A percentile compares a stretch with the other conserved stretches of the same genome.
Conservation (phyloP, 2,888 invertebrate species). For the Brachyptera putata region DNA sequence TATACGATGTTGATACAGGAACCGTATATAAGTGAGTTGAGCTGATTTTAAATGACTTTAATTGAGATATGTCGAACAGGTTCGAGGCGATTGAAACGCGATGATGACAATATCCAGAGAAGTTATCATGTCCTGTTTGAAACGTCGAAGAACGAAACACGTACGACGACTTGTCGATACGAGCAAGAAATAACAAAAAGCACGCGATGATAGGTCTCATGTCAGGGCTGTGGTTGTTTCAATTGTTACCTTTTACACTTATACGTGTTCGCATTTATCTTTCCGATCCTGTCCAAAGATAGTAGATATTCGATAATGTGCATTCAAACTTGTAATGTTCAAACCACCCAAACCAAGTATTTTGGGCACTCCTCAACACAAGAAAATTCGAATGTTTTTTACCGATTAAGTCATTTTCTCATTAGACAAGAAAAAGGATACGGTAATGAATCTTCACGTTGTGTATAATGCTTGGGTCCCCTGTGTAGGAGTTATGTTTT, state of each 20-base stretch:
- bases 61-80: slow-evolving; percentile 21
- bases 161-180: background rate
- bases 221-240: slow-evolving; percentile 8
- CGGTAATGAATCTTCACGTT: slow-evolving; percentile 16
- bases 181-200: background rate
- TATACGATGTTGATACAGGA: background rate
- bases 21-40: slow-evolving; percentile 1
- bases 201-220: slow-evolving; percentile 11
- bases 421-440: background rate
- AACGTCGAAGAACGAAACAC: too few relatives aligned
- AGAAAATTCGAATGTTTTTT: background rate
- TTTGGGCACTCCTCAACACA: background rate
- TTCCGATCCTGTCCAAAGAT: too few relatives aligned
- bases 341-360: too few relatives aligned
- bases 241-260: slow-evolving; percentile 1
- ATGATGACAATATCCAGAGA: slow-evolving; percentile 4
- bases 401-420: slow-evolving; percentile 18
- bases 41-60: slow-evolving; percentile 16
- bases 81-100: background rate
- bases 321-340: too few relatives aligned
- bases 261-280: too few relatives aligned
- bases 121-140: slow-evolving; percentile 4
- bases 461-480: too few relatives aligned
- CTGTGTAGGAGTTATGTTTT: slow-evolving; percentile 2
- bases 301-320: too few relatives aligned